Evolutionary conservation across 2,888 invertebrate genomes (phyloP).

Genomic region (Pachliopta kotzebuea): DNA sequence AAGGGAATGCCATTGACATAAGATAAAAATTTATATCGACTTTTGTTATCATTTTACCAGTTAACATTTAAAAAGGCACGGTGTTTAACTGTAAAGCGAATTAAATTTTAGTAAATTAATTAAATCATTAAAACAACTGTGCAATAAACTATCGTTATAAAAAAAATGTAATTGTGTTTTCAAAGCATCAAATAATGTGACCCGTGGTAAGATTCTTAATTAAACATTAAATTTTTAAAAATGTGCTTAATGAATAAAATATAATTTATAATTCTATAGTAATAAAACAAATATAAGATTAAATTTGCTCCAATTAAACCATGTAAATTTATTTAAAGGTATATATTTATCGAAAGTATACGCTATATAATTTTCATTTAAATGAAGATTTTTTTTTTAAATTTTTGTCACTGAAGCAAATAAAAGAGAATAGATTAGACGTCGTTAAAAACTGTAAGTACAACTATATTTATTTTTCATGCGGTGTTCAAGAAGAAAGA

Average conservation of each 20-base stretch:
- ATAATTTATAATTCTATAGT: not conserved
- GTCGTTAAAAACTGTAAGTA: not conserved
- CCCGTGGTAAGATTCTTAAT: too few species aligned
- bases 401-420: not conserved
- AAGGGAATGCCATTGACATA: not conserved
- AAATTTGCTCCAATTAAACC: not conserved
- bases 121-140: not conserved
- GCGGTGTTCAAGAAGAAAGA: slow-evolving; percentile 5
- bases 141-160: not conserved
- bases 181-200: not conserved
- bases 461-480: not conserved
- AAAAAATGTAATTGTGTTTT: not conserved
- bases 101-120: not conserved
- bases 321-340: not conserved
- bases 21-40: not conserved
- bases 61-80: slow-evolving; percentile 5
- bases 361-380: too few species aligned
- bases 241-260: too few species aligned
- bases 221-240: too few species aligned
- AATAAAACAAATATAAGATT: not conserved
- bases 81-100: not conserved
- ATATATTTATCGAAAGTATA: not conserved
- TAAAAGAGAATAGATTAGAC: not conserved
- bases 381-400: too few species aligned
- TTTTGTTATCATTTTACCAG: not conserved